Base-by-base conservation (phyloP, 2,888 invertebrate species). In the Himalopsyche kuldschensis region DNA sequence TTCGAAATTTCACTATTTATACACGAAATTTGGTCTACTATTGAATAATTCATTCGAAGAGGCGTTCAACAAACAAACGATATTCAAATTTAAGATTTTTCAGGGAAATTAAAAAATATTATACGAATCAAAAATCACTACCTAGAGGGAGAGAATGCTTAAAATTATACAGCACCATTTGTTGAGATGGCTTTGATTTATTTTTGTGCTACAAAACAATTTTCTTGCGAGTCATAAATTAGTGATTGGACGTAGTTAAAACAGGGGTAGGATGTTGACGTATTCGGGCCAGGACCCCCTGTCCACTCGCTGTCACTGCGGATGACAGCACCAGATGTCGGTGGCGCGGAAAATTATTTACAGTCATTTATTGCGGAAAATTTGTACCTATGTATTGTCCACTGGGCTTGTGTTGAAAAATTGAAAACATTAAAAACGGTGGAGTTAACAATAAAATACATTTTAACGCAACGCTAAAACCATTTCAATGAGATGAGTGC, bases 261-360 rank as follows among this genome's bases (percentile, higher is more conserved):
- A 82, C 48, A 69, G 35, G 75, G 48, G 48, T 47, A 24, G 47
- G 27, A 31, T 55, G 82, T n/a, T 76, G 79, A 80, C 77, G 69
- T 55, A 69, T 82, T 84, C 69, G 84, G 84, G 84, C 75, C 63
- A 79, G 41, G 17, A 79, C 55, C 79, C 84, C 82, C 63, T 78
- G 81, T 82, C 84, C 84, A 24, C 82, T 78, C 63, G 78, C 85
- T 80, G 82, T 84, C 83, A 85, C 80, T 84, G 85, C 75, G 80
- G 24, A 47, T 78, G 82, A 81, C 84, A 79, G 55, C 48, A 78
- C 81, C 83, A 80, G 81, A 80, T 84, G 85, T 63, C 78, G 75
- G 82, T 77, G 85, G 84, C 80, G 79, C 77, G 80, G 83, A 82
- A 82, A 85, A 85, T 84, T 85, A 85, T 85, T 85, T 85, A 84